Percentiles rank a stretch among this genome's conserved stretches.
Conservation (phyloP, 1,140 invertebrate genomes). For the Stegodyphus mimosarum region DNA sequence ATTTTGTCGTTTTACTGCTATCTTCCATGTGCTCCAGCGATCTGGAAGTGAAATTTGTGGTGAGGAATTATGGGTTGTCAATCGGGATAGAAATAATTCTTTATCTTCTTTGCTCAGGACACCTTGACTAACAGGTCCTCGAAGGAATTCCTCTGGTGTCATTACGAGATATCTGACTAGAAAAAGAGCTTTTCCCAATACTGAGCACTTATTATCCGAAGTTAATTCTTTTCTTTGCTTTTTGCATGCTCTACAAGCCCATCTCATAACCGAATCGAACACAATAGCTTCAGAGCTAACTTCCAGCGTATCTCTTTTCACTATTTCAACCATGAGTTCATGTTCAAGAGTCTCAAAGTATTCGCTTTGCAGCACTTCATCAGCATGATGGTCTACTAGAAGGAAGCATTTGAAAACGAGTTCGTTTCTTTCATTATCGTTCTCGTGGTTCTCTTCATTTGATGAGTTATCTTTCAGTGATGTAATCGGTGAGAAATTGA, state of each 20-base stretch:
- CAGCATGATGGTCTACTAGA: conserved; percentile 75
- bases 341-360: conserved; percentile 75
- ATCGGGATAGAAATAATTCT: conserved; percentile 63
- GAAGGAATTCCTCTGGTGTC: conserved; percentile 73
- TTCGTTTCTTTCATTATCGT: conserved; percentile 65
- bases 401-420: conserved; percentile 74
- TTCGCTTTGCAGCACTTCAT: conserved; percentile 74
- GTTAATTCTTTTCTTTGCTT: conserved; percentile 75
- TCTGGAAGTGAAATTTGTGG: conserved; percentile 38
- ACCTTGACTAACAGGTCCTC: conserved; percentile 68
- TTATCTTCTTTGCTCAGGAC: conserved; percentile 68
- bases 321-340: conserved; percentile 73
- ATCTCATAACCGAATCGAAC: conserved; percentile 69
- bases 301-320: conserved; percentile 70
- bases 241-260: conserved; percentile 77
- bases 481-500: too few relatives aligned
- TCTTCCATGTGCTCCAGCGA: conserved; percentile 37
- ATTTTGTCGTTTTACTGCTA: conserved; percentile 32
- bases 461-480: background rate
- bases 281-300: conserved; percentile 63
- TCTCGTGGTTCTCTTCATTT: conserved; percentile 63
- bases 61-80: conserved; percentile 42
- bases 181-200: conserved; percentile 75
- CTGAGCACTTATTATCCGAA: conserved; percentile 73
- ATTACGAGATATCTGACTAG: conserved; percentile 77